Conservation (phyloP, 2,113 vertebrate genomes). For the Tenebrosternarchus preto region DNA sequence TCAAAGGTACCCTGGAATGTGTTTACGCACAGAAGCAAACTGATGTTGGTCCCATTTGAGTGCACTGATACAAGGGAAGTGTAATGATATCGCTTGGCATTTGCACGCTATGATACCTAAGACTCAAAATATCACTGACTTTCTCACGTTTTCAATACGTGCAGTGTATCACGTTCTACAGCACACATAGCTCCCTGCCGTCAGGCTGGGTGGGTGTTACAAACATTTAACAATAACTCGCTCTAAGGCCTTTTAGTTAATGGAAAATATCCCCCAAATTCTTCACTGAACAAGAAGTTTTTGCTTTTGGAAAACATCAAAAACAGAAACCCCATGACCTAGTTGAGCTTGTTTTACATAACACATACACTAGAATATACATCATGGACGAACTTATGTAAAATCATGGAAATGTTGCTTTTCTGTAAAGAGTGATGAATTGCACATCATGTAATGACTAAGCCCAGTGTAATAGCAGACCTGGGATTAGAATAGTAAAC, state of each 20-base stretch:
- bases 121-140: slow-evolving; percentile 26
- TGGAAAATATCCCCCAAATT: not conserved
- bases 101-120: slow-evolving; percentile 37
- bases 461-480: slow-evolving; percentile 16
- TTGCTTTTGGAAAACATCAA: not conserved
- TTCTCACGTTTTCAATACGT: slow-evolving; percentile 31
- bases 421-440: not conserved
- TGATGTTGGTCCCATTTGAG: slow-evolving; percentile 1
- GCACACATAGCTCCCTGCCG: slow-evolving; percentile 10
- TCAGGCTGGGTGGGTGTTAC: slow-evolving; percentile 19
- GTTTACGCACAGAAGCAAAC: slow-evolving; percentile 18
- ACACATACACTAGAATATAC: not conserved
- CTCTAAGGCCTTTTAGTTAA: not conserved
- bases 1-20: slow-evolving; percentile 9
- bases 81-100: slow-evolving; percentile 14
- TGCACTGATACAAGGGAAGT: slow-evolving; percentile 9
- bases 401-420: not conserved
- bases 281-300: not conserved
- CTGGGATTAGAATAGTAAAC: not conserved
- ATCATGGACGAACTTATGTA: not conserved
- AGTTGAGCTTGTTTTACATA: not conserved
- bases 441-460: slow-evolving; percentile 3
- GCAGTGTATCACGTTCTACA: slow-evolving; percentile 27
- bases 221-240: slow-evolving; percentile 11
- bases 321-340: not conserved